Evolutionary conservation across 2,113 vertebrate species (phyloP).

Genomic region (Phaethornis superciliosus): DNA sequence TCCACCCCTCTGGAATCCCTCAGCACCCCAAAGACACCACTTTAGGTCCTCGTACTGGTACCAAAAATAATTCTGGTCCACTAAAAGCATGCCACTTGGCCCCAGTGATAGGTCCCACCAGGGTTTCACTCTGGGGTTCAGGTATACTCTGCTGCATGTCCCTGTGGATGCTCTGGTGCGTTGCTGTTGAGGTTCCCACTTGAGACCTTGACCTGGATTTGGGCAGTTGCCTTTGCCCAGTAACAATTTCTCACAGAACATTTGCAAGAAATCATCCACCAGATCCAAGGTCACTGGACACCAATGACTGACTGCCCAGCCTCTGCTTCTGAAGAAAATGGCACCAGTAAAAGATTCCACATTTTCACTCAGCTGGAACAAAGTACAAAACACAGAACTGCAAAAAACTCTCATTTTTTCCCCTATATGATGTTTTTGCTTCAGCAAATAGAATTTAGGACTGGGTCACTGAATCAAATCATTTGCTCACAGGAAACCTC

Average conservation of each 20-base stretch:
- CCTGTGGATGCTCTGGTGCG: neutral
- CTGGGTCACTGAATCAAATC: neutral
- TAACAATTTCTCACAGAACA: neutral
- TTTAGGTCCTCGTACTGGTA: too few species aligned
- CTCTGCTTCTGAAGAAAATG: neutral
- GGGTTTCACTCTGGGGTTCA: neutral
- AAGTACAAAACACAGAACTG: neutral
- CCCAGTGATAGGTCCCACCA: neutral
- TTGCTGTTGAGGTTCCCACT: fast-evolving
- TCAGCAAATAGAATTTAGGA: constrained; percentile 34
- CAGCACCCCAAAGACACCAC: too few species aligned
- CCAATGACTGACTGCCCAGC: neutral
- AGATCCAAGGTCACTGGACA: neutral
- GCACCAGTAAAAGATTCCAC: neutral
- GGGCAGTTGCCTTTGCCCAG: neutral
- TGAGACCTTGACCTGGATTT: neutral
- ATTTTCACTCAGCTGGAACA: neutral
- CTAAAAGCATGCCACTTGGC: neutral
- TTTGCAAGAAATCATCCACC: neutral
- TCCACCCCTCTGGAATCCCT: too few species aligned
- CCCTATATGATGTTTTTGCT: neutral
- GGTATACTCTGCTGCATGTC: neutral
- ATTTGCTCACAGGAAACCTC: neutral
- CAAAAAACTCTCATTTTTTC: constrained; percentile 17
- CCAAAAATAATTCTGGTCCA: too few species aligned